Evolutionary conservation across 64 coral and sea anemone genomes (phyloP).

Genomic region (Montipora sp.): DNA sequence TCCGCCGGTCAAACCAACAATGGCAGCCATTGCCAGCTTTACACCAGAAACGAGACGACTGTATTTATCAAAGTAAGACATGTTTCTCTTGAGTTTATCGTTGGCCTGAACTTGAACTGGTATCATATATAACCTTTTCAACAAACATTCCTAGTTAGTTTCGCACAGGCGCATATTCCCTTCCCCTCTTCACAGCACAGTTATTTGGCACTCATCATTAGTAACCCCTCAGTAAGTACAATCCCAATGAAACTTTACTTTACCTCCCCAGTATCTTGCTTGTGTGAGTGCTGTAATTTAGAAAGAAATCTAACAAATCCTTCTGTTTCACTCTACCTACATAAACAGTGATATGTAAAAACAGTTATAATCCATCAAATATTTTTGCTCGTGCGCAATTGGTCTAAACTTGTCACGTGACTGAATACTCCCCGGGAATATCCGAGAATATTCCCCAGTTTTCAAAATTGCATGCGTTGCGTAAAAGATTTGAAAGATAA

Average conservation of each 20-base stretch:
- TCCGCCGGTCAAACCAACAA: conserved; percentile 47
- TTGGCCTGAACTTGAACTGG: conserved; percentile 13
- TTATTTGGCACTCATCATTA: conserved; percentile 17
- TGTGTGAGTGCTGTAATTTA: conserved; percentile 8
- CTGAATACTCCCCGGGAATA: too few relatives aligned
- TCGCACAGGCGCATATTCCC: conserved; percentile 8
- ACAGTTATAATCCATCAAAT: too few relatives aligned
- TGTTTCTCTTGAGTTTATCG: conserved; percentile 22
- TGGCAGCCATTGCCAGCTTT: conserved; percentile 43
- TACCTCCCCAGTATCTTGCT: conserved; percentile 30
- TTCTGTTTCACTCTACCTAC: background rate
- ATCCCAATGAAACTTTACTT: conserved; percentile 7
- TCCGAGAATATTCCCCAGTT: too few relatives aligned
- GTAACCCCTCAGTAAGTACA: background rate
- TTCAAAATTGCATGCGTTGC: too few relatives aligned
- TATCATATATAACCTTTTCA: conserved; percentile 13
- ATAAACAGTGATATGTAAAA: background rate
- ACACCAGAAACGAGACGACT: conserved; percentile 43
- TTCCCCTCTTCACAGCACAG: conserved; percentile 19
- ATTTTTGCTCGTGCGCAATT: too few relatives aligned
- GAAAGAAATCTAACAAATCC: conserved; percentile 28
- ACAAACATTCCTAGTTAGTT: background rate
- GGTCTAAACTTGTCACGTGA: too few relatives aligned
- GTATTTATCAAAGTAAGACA: conserved; percentile 65
- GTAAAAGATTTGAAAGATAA: too few relatives aligned